A percentile compares a stretch with the other conserved stretches of the same genome.
Conservation (phyloP, 2,113 vertebrate species). For the Acanthochromis polyacanthus region DNA sequence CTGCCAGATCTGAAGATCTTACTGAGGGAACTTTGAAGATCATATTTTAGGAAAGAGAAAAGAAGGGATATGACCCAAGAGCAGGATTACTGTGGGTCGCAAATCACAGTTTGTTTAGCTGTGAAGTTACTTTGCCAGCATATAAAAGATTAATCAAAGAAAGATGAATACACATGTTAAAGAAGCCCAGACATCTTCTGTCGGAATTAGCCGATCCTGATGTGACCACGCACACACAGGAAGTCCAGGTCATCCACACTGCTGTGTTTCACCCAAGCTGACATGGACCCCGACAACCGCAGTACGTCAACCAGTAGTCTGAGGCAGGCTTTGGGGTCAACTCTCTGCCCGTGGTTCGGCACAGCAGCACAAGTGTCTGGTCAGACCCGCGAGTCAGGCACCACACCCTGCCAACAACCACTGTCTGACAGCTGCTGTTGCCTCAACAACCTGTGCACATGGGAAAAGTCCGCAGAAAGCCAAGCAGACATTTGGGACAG, state of each 20-base stretch:
- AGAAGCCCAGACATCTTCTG: conserved; percentile 11
- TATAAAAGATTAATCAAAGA: conserved; percentile 40
- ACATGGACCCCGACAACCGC: conserved; percentile 63
- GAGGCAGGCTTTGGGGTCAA: conserved; percentile 69
- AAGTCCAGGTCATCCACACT: conserved; percentile 53
- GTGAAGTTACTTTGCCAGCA: conserved; percentile 51
- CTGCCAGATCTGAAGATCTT: conserved; percentile 71
- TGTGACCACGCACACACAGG: conserved; percentile 42
- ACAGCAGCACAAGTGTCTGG: conserved; percentile 70
- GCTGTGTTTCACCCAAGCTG: conserved; percentile 51
- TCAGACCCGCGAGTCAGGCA: conserved; percentile 73
- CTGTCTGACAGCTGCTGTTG: conserved; percentile 80
- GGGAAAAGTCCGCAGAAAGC: conserved; percentile 70
- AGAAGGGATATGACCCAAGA: conserved; percentile 56
- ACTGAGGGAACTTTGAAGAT: conserved; percentile 57
- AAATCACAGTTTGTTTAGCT: conserved; percentile 73
- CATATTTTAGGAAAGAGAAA: conserved; percentile 69
- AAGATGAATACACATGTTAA: conserved; percentile 36
- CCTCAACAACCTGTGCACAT: conserved; percentile 72
- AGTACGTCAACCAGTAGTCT: conserved; percentile 65
- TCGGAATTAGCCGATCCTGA: conserved; percentile 33
- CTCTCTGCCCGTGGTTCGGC: conserved; percentile 62
- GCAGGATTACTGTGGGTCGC: conserved; percentile 59
- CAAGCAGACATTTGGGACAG: conserved; percentile 60
- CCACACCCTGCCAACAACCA: conserved; percentile 78